Conservation (phyloP, 1,140 invertebrate genomes). For the Diprion similis region DNA sequence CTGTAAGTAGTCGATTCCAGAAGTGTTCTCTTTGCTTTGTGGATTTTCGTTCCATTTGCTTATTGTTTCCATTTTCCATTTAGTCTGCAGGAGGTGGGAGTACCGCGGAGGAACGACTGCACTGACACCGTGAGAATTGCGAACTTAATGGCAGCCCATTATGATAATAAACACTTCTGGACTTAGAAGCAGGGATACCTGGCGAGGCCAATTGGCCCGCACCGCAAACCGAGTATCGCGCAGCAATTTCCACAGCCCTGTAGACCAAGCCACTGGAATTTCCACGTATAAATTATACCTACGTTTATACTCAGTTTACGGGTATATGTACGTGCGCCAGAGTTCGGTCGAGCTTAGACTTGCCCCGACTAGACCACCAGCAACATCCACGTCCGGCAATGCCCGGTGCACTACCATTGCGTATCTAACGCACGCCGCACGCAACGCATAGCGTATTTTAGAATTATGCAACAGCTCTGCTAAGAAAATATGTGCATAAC, state of each 20-base stretch:
- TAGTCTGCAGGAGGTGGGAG: background rate
- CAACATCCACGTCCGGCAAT: background rate
- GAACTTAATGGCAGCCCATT: background rate
- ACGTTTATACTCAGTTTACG: background rate
- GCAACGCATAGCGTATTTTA: background rate
- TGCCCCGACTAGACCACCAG: background rate
- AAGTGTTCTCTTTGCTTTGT: too few species aligned
- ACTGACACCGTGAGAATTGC: background rate
- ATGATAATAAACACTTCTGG: slow-evolving; percentile 5
- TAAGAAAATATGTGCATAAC: background rate
- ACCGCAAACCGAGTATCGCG: too few species aligned
- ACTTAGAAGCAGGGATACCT: background rate
- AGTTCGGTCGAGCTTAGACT: background rate
- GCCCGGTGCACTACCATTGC: background rate
- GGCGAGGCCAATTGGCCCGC: background rate
- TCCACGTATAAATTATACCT: background rate
- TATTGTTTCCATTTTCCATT: background rate
- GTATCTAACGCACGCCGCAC: background rate
- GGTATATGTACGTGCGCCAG: too few species aligned
- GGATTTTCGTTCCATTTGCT: too few species aligned
- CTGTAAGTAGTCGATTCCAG: too few species aligned
- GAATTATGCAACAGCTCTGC: background rate
- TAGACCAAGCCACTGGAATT: too few species aligned
- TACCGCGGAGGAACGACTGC: background rate
- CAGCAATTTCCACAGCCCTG: too few species aligned